These are phyloP conservation scores for Myotis brandtii DNA, from an alignment of 2,113 vertebrate species.

Conservation along the genomic window DNA sequence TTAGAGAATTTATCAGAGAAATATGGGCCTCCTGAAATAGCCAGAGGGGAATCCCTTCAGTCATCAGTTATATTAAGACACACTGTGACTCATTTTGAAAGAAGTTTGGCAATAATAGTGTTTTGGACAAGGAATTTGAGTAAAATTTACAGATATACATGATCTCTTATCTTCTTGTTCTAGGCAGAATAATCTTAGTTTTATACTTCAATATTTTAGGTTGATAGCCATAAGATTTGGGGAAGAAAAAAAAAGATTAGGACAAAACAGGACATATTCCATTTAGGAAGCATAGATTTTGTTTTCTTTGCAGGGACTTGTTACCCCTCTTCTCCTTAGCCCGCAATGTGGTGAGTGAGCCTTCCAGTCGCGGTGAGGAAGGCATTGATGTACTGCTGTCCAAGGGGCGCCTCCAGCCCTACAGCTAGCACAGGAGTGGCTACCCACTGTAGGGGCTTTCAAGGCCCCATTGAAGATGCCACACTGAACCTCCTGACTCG, in stretches of 20 bases:
- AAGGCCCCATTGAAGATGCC: background rate
- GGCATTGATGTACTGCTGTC: background rate
- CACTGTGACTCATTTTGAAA: constrained; percentile 77
- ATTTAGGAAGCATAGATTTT: background rate
- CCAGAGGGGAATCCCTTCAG: constrained; percentile 79
- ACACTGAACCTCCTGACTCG: background rate
- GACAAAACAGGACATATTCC: background rate
- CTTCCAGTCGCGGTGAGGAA: background rate
- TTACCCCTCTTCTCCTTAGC: background rate
- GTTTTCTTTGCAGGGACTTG: background rate
- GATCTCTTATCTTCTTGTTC: constrained; percentile 62
- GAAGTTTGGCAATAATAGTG: constrained; percentile 66
- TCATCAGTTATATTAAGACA: constrained; percentile 64
- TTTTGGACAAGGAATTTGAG: constrained; percentile 55
- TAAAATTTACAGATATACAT: background rate
- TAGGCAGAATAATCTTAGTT: background rate
- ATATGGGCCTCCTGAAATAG: constrained; percentile 69
- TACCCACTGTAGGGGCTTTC: background rate
- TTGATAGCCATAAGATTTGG: background rate
- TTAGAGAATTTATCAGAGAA: constrained; percentile 60
- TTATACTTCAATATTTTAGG: background rate
- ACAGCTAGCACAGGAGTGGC: background rate
- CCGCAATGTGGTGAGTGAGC: background rate
- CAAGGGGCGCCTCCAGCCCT: background rate
- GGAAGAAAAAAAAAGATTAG: background rate